Evolutionary conservation across 1,140 invertebrate species (phyloP), one percentile per base, ranked within the genome.

Genomic region (Chrysomallon squamiferum): DNA sequence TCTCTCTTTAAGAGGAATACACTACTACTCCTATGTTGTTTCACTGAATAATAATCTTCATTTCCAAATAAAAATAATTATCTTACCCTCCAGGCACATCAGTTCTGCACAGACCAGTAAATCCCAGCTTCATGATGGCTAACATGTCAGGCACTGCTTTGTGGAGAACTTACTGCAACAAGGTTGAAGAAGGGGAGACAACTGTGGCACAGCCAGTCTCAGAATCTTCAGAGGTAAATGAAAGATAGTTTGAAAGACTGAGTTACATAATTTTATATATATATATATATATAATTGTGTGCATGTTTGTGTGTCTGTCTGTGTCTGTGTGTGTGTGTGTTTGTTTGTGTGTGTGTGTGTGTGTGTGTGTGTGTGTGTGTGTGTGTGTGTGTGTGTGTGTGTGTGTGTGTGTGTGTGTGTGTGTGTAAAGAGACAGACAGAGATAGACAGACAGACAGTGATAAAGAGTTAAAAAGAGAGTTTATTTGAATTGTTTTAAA

Each of bases 91-190:
- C 61, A 80, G 76, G 78, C 60, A 68, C 67, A 22, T 72, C 59
- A 20, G 65, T 71, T 13, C 38, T 78, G 49, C 73, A 67, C 13
- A 60, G 72, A 25, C 65, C 74, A 57, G 68, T 72, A 27, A 67
- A 76, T 38, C 58, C 73, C 27, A 66, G 74, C 29, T 77, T 74
- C 68, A 67, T 74, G n/a, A 74, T 79, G 52, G 72, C 79, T 20
- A 84, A 84, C 65, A 77, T 84, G 80, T 81, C 78, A 50, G 82
- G 82, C n/a, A 72, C 73, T 59, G 82, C 82, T 20, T 54, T 84
- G 35, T 84, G 76, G 74, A 73, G 81, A 69, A 82, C 76, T 62
- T 80, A 82, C 67, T 75, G 69, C 35, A 82, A 84, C 67, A 65
- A 50, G 27, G 49, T 66, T 22, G 71, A 75, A 3, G 32, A 66